Base-by-base conservation (phyloP, 2,888 invertebrate genomes). In the Eubasilissa splendida region DNA sequence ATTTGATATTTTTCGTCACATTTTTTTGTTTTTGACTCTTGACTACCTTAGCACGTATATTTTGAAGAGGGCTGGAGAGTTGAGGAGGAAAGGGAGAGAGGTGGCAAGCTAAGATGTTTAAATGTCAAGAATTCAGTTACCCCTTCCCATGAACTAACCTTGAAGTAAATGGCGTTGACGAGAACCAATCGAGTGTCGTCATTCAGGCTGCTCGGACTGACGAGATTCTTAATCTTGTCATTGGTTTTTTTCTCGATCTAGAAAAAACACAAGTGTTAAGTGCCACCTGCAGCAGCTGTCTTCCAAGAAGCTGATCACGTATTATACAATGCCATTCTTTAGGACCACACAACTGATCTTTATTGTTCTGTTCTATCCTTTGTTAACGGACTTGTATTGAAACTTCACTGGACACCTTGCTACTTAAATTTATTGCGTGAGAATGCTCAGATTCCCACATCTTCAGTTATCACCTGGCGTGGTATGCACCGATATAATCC, bases 111-210 rank as follows among this genome's bases (percentile, higher is more conserved):
- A 2, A 8, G 1, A 12, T 59, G 59, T 10, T 2, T 14, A 2
- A 10, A 12, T 14, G 9, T 22, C 9, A 8, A 4, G 0, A 31
- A 31, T 31, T 9, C 9, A 31, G 22, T 22, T 59, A 60, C 60
- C 91, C 92, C 90, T 96, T 96, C 88, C 22, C 22, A 22, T 22
- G 22, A 22, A 22, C 22, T 22, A 22, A 22, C 22, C 22, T 22
- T 22, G 22, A 97, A 97, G 87, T 96, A 96, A 14, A 97, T 92
- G 0, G 96, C 96, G 86, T 96, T 97, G 2, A 96, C 92, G 4
- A 97, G 91, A 4, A 97, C 93, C 80, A 96, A 87, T 76, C 93
- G 90, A 0, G 95, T 95, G 0, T 88, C 85, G 0, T 76, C 73
- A 85, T 88, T 85, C 0, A 96, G 86, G 85, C 91, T 89, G 83